Evolutionary conservation across 2,888 invertebrate species (phyloP), one percentile per base, ranked within the genome.

Genomic region (Polydrusus cervinus): DNA sequence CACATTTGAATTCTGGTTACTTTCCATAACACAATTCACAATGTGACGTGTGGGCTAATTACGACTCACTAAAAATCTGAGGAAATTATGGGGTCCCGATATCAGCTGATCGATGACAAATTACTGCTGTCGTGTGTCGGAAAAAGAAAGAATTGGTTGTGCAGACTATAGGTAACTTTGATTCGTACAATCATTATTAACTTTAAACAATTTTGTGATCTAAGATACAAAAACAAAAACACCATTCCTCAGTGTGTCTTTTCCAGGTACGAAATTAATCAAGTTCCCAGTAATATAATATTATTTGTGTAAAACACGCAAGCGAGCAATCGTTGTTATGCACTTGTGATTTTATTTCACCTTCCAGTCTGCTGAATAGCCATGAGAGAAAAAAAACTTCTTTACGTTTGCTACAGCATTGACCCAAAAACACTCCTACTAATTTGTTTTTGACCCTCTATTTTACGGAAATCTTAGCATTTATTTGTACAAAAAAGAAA

Each of bases 381-480:
- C 16, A 13, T 43, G n/a, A n/a, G 43, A 45, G 13, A 47, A 47
- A 47, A 47, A 47, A n/a, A 9, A 16, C n/a, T 13, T 16, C 16
- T 47, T 47, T 47, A 47, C 16, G 7, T 47, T 47, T 47, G 9
- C 43, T n/a, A n/a, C 43, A 47, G 43, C 47, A 47, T 47, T 47
- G 47, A 47, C 47, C 47, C 16, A 47, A 47, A 47, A 47, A 47
- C 47, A 47, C 47, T 47, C 47, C 14, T n/a, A 16, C 14, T 47
- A 47, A 47, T 47, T 47, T 47, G 16, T 47, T 47, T 47, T 16
- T 16, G 47, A 47, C 47, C 47, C 16, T 16, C 14, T 16, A 47
- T 16, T 16, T 16, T 6, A n/a, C 7, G 1, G 16, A 43, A 47
- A 47, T 47, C 47, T 43, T 43, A 43, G n/a, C 47, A 9, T 16